Evolutionary conservation across 2,113 vertebrate species (phyloP).

Genomic region (Gila orcuttii): DNA sequence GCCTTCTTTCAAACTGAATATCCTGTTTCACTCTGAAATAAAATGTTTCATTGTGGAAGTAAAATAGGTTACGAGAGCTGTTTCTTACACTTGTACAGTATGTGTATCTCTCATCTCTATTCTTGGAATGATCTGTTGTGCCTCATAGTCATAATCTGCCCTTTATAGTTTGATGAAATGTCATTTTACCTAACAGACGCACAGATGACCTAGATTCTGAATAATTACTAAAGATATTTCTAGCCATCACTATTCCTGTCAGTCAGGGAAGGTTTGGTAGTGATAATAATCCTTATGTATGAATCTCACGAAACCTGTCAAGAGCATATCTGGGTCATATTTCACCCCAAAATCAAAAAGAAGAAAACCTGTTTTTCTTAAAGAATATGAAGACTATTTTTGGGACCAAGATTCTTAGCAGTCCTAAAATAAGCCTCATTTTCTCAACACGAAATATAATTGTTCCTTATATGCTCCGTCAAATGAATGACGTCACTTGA

Average conservation of each 20-base stretch:
- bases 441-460: background rate
- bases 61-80: too few relatives aligned
- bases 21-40: background rate
- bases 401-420: background rate
- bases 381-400: background rate
- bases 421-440: background rate
- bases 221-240: conserved; percentile 1
- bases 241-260: background rate
- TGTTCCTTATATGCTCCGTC: background rate
- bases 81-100: background rate
- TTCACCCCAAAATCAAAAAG: background rate
- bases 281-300: background rate
- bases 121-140: conserved; percentile 6
- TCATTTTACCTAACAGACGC: background rate
- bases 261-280: background rate
- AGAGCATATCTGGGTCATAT: background rate
- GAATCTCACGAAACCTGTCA: background rate
- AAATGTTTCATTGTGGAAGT: background rate
- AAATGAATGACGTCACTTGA: background rate
- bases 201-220: conserved; percentile 8
- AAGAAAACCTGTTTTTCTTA: background rate
- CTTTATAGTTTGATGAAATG: background rate
- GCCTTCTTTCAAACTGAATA: background rate
- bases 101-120: background rate
- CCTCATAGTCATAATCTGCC: background rate